Conservation (phyloP, 2,888 invertebrate genomes). For the Rhogogaster chlorosoma region DNA sequence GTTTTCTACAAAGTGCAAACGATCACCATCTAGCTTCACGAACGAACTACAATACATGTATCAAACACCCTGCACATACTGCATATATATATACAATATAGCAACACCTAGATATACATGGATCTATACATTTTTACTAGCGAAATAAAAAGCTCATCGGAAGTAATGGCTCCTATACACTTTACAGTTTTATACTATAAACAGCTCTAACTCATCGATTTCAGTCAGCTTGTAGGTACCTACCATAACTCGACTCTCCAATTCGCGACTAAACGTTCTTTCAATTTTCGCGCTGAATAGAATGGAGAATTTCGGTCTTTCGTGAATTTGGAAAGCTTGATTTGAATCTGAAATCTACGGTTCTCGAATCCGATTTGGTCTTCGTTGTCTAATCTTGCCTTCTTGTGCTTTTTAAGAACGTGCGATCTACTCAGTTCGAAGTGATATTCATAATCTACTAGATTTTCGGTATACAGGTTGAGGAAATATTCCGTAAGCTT, state of each 20-base stretch:
- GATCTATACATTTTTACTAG: slow-evolving; percentile 6
- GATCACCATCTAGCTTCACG: neutral
- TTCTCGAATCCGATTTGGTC: neutral
- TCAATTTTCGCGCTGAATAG: neutral
- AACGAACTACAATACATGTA: neutral
- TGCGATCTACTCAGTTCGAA: neutral
- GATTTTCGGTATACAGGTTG: neutral
- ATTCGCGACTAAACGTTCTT: neutral
- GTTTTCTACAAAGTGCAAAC: slow-evolving; percentile 40
- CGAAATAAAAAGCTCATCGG: neutral
- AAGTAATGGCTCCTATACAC: slow-evolving; percentile 19
- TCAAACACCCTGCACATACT: neutral
- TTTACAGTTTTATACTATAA: slow-evolving; percentile 28
- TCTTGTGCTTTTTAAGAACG: neutral
- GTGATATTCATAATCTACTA: neutral
- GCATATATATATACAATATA: neutral
- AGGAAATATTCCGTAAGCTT: neutral
- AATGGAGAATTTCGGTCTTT: neutral
- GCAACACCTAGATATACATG: neutral
- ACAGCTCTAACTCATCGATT: neutral
- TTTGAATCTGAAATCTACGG: neutral
- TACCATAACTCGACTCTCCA: neutral
- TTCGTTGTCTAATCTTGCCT: neutral
- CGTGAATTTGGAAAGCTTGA: neutral
- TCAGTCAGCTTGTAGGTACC: neutral